Evolutionary conservation across 2,888 invertebrate species (phyloP), one percentile per base, ranked within the genome.

Genomic region (Machimus atricapillus): DNA sequence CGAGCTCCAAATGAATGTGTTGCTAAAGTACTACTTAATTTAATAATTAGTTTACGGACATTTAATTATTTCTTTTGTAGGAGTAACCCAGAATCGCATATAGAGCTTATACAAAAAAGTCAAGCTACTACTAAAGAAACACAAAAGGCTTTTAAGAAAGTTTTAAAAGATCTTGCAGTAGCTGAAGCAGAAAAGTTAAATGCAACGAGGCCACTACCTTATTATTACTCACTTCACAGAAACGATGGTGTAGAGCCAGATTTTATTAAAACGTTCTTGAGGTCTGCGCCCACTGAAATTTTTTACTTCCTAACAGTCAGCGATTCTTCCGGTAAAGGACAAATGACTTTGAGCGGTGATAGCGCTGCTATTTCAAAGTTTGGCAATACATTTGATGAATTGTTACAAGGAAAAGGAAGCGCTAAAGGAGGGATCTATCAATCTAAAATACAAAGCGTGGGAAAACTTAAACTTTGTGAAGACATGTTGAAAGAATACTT

Each of bases 321-420:
- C 37, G 97, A 97, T 87, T 95, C 95, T 4, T 95, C 94, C 87
- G 95, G 93, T 23, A 92, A 91, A 46, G 94, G 94, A 0, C 92
- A 93, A 86, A 92, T 94, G 90, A 91, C 94, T 0, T 89, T 95
- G n/a, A 90, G 92, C 73, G 94, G 94, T 0, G 89, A 91, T 27
- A 89, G 90, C 0, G 93, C 89, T 1, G 77, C 91, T 7, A 89
- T 93, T 2, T 88, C 90, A 9, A 92, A 88, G 89, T 89, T 93
- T 27, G 91, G 91, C 0, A 89, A 90, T 1, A 95, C 95, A 90
- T 94, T 97, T 88, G 94, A 95, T 83, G 94, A 95, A 58, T 87
- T 96, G 0, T 91, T 97, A 19, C 95, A 95, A 90, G 96, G 96
- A 4, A 97, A 97, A 93, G 97, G 97, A 9, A 96, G 95, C 43